Conservation (phyloP, 2,888 invertebrate genomes). For the Drosophila demipolita region DNA sequence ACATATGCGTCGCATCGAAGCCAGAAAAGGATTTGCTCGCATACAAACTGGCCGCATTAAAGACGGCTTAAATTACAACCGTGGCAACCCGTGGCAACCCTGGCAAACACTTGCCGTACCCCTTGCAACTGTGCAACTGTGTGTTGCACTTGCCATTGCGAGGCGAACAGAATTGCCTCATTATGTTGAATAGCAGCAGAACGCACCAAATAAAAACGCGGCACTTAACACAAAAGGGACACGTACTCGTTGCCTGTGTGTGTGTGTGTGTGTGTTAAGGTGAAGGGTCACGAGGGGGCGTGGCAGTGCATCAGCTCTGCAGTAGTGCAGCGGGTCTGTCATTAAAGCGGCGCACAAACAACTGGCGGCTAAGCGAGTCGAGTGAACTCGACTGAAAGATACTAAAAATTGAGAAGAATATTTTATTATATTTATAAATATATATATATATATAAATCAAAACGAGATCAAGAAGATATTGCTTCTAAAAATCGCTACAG, state of each 20-base stretch:
- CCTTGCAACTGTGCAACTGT: not conserved
- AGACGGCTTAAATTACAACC: constrained; percentile 23
- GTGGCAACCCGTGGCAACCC: not conserved
- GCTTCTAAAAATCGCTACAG: not conserved
- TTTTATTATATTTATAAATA: no score
- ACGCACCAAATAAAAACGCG: constrained; percentile 66
- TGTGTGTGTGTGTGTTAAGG: not conserved
- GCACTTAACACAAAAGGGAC: constrained; percentile 75
- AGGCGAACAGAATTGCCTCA: constrained; percentile 64
- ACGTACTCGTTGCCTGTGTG: constrained; percentile 32
- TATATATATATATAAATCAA: no score
- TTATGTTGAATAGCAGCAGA: constrained; percentile 62
- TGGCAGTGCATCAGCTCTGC: constrained; percentile 3
- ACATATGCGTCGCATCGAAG: constrained; percentile 64
- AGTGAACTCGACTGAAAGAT: not conserved
- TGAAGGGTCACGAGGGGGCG: not conserved
- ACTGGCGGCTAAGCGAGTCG: not conserved
- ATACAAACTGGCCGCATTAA: constrained; percentile 66
- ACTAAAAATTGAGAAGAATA: no score
- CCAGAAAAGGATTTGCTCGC: constrained; percentile 57
- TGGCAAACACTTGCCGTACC: not conserved
- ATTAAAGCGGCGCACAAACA: not conserved
- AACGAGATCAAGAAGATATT: not conserved
- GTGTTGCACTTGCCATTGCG: not conserved
- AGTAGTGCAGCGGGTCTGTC: constrained; percentile 5